These are phyloP conservation scores for Galago senegalensis DNA, from an alignment of 2,797 vertebrate genomes.

Conservation along the genomic window DNA sequence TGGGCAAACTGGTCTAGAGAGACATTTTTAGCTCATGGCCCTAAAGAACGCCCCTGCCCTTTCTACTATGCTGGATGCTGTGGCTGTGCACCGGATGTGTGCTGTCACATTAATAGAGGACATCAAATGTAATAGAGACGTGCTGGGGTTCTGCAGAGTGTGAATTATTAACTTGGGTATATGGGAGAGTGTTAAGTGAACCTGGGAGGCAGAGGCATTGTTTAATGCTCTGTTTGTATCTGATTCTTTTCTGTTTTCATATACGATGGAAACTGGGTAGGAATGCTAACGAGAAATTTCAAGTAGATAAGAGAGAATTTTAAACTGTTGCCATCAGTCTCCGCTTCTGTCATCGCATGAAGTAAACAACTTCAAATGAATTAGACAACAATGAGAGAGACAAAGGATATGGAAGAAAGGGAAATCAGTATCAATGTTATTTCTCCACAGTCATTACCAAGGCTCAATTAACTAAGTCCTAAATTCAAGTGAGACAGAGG, in stretches of 20 bases:
- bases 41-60: not conserved
- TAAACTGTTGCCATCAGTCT: slow-evolving; percentile 74
- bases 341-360: slow-evolving; percentile 60
- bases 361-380: slow-evolving; percentile 82
- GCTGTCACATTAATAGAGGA: slow-evolving; percentile 76
- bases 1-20: not conserved
- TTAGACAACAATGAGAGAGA: slow-evolving; percentile 64
- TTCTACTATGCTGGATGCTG: not conserved
- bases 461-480: slow-evolving; percentile 49
- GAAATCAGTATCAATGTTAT: not conserved
- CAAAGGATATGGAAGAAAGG: not conserved
- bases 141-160: slow-evolving; percentile 71
- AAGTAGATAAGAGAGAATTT: slow-evolving; percentile 82
- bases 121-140: slow-evolving; percentile 82
- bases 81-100: slow-evolving; percentile 62
- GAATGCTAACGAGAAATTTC: slow-evolving; percentile 85
- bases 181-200: slow-evolving; percentile 69
- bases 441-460: not conserved
- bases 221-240: slow-evolving; percentile 78
- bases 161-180: slow-evolving; percentile 78
- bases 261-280: slow-evolving; percentile 72
- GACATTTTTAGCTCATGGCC: slow-evolving; percentile 1
- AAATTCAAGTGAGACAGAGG: slow-evolving; percentile 41
- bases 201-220: slow-evolving; percentile 67
- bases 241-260: slow-evolving; percentile 78